Evolutionary conservation across 2,113 vertebrate genomes (phyloP).

Genomic region (Paramormyrops kingsleyae): DNA sequence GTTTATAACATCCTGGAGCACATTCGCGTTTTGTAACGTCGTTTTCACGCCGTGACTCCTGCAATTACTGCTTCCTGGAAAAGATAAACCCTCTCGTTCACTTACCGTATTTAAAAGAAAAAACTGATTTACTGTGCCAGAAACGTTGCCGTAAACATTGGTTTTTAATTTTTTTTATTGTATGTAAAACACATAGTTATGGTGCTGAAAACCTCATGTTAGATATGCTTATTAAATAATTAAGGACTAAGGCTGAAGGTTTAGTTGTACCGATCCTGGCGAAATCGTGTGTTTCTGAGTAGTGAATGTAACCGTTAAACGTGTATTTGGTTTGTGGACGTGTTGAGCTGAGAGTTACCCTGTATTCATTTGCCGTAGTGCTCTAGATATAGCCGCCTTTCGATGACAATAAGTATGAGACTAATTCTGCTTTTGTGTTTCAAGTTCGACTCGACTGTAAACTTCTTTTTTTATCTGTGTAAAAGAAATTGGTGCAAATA

Average conservation of each 20-base stretch:
- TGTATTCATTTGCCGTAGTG: conserved; percentile 29
- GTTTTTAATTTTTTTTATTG: conserved; percentile 29
- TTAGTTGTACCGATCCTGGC: conserved; percentile 22
- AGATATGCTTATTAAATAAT: conserved; percentile 56
- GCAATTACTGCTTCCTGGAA: conserved; percentile 30
- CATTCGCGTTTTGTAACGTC: conserved; percentile 22
- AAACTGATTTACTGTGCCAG: conserved; percentile 18
- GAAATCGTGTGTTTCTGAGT: conserved; percentile 19
- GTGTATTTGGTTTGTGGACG: conserved; percentile 30
- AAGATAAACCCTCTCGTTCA: conserved; percentile 22
- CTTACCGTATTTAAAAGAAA: conserved; percentile 19
- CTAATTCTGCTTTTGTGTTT: conserved; percentile 24
- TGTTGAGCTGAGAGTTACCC: conserved; percentile 21
- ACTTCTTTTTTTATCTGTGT: conserved; percentile 15
- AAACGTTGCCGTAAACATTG: conserved; percentile 22
- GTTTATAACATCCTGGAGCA: conserved; percentile 21
- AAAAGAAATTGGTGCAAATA: conserved; percentile 15
- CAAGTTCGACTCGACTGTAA: conserved; percentile 15
- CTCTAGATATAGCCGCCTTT: conserved; percentile 25
- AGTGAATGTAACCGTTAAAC: conserved; percentile 27
- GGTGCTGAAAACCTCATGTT: conserved; percentile 57
- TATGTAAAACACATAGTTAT: conserved; percentile 65
- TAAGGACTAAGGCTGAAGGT: conserved; percentile 7
- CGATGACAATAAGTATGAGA: conserved; percentile 17
- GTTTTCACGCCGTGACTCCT: conserved; percentile 27